These are phyloP conservation scores for Spilarctia lutea DNA, from an alignment of 2,888 invertebrate genomes.

Conservation along the genomic window DNA sequence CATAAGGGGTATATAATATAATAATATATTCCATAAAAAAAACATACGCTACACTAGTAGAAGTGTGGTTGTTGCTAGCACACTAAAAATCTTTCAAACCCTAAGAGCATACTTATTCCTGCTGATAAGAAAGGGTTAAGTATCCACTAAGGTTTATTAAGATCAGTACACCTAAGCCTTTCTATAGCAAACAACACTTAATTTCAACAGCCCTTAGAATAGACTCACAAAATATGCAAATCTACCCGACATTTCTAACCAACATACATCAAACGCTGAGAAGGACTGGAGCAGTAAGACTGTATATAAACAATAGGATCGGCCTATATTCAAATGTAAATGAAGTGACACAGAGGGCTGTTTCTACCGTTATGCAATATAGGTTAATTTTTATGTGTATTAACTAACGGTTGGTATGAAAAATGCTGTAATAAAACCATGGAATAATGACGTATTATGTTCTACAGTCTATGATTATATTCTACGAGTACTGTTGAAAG, in stretches of 20 bases:
- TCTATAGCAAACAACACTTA: conserved; percentile 13
- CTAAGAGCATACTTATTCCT: neutral
- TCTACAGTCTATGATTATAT: neutral
- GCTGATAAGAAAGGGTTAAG: conserved; percentile 12
- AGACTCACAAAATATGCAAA: conserved; percentile 27
- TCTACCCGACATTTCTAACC: conserved; percentile 22
- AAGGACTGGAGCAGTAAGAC: conserved; percentile 22
- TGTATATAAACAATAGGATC: conserved; percentile 53
- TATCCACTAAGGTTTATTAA: conserved; percentile 15
- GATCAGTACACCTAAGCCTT: conserved; percentile 15
- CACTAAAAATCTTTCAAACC: neutral
- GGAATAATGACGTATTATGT: neutral
- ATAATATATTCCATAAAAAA: no score
- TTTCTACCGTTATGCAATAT: conserved; percentile 43
- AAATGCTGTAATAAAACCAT: conserved; percentile 5
- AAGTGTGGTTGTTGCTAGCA: neutral
- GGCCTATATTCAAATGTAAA: conserved; percentile 55
- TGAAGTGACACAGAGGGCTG: conserved; percentile 30
- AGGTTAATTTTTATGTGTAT: conserved; percentile 17
- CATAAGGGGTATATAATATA: no score
- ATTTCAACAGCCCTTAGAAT: conserved; percentile 16
- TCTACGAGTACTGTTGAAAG: neutral
- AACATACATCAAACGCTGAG: conserved; percentile 25
- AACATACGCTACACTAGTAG: no score
- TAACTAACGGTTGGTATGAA: conserved; percentile 11